Conservation (phyloP, 64 coral and sea anemone genomes). For the Astreopora myriophthalma region DNA sequence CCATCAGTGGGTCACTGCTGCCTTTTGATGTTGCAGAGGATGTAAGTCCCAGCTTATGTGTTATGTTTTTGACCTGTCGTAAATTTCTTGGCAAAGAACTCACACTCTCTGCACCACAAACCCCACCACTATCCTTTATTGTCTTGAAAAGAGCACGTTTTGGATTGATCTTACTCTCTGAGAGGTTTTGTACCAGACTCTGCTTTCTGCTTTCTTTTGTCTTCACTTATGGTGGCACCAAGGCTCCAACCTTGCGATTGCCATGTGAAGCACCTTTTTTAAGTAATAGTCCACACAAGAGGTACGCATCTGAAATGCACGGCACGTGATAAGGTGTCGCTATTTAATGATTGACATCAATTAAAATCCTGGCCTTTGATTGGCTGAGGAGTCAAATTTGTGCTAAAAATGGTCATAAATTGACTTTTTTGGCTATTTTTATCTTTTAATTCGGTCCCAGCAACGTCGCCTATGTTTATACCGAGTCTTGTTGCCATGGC, state of each 20-base stretch:
- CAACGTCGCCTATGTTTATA: background rate
- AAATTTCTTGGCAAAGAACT: constrained; percentile 25
- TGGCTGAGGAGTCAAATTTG: background rate
- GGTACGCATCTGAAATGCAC: background rate
- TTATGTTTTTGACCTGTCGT: background rate
- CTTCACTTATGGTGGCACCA: background rate
- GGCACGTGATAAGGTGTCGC: too few relatives aligned
- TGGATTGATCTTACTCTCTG: background rate
- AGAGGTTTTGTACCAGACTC: background rate
- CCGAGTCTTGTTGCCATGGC: background rate
- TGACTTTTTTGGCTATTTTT: background rate
- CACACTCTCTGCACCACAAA: background rate
- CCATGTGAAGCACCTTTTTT: constrained; percentile 11
- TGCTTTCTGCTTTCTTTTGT: constrained; percentile 44
- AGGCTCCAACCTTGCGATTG: background rate
- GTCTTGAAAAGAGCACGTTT: constrained; percentile 55
- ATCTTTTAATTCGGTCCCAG: background rate
- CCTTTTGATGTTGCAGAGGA: background rate
- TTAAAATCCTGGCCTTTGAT: background rate
- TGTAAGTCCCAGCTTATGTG: background rate
- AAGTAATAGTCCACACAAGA: background rate
- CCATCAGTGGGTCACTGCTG: constrained; percentile 27
- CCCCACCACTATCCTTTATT: constrained; percentile 34
- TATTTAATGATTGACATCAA: background rate
- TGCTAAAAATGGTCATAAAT: background rate